Percentiles rank a stretch among this genome's conserved stretches.
phyloP scores from a whole-genome alignment of 2,797 vertebrate species.

The Hafferia zeledoni region DNA sequence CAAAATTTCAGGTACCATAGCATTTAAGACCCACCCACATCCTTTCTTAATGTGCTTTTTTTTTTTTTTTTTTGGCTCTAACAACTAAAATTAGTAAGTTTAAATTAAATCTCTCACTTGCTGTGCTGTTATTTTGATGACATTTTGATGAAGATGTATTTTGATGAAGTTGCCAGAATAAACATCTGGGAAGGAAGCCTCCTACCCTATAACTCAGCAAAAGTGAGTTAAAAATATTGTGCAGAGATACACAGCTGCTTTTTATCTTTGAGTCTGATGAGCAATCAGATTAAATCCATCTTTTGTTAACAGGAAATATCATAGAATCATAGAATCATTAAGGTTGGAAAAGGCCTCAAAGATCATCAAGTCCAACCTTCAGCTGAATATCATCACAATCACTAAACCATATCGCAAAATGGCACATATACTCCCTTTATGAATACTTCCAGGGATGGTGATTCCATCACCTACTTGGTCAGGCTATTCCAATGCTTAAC shows the following conservation, averaged over 20 bases:
- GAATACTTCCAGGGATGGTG: not conserved
- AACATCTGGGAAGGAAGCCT: not conserved
- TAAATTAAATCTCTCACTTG: not conserved
- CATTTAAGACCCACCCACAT: not conserved
- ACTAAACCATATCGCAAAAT: not conserved
- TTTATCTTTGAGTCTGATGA: not conserved
- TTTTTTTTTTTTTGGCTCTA: not conserved
- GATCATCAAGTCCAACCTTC: not conserved
- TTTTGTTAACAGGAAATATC: not conserved
- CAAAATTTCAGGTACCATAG: not conserved
- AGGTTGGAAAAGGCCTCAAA: not conserved
- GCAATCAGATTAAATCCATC: not conserved
- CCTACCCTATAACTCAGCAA: not conserved
- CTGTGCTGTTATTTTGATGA: not conserved
- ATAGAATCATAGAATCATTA: not conserved
- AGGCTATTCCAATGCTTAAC: not conserved
- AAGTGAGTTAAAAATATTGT: not conserved
- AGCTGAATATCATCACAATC: not conserved
- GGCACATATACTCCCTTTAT: accelerated
- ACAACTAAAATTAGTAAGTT: not conserved
- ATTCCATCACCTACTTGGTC: accelerated
- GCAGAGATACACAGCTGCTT: not conserved
- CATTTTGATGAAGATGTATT: not conserved
- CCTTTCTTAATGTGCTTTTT: not conserved
- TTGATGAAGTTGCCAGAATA: not conserved